Evolutionary conservation across 1,140 invertebrate genomes (phyloP), one percentile per base, ranked within the genome.

Genomic region (Platyscapa corneri): DNA sequence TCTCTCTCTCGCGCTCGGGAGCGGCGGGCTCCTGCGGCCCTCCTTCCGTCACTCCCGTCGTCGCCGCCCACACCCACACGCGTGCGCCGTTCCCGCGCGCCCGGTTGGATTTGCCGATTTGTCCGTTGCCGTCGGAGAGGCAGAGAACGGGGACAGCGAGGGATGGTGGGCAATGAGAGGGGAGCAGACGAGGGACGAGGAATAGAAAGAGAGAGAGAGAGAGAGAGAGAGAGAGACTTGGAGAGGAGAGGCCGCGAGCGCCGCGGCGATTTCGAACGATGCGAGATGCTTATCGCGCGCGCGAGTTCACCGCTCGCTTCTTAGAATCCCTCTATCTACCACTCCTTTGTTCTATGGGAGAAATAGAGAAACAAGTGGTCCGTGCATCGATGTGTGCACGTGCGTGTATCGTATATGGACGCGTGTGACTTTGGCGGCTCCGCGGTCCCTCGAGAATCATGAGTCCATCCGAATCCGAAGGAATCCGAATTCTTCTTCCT

Each of bases 1-100:
- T 84, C 88, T 88, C 88, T 87, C 90, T 90, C 89, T 85, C 88
- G 88, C 88, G 88, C 86, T 64, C 76, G 49, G 76, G 56, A 74
- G 53, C 56, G 23, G 23, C 60, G 82, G 75, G 70, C 85, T 85
- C 82, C 72, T 74, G 77, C 77, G 87, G 86, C 86, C 87, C 87
- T 88, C 86, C 89, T 88, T 87, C 87, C 87, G 81, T 84, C 80
- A 84, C 65, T 86, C 86, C 88, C 87, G 81, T 79, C 81, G 87
- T 86, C 83, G 70, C 86, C 87, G 87, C 87, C 87, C 87, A 88
- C 85, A 81, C 81, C 53, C 84, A 80, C 83, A 84, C 84, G 56
- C 82, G n/a, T 12, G n/a, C 75, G 30, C 16, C 75, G 42, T 23
- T 2, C 70, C 18, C 49, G 72, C 53, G 56, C 56, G 56, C 23